Evolutionary conservation across 2,113 vertebrate species (phyloP), one percentile per base, ranked within the genome.

Genomic region (Rhinichthys klamathensis): DNA sequence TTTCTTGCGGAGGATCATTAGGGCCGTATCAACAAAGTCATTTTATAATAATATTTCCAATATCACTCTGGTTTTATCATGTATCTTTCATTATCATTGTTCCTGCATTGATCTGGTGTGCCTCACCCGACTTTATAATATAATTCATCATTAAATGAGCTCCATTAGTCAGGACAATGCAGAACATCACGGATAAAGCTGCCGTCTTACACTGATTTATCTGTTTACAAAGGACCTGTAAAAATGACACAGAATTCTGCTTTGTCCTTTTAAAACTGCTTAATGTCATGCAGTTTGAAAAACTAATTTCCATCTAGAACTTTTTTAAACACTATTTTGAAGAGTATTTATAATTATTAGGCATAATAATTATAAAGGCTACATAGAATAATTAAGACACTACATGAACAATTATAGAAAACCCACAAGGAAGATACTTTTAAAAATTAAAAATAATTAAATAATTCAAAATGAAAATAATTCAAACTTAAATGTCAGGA

Each of bases 31-130:
- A 74, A 25, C 35, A 65, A 61, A 54, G 23, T 84, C 18, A 46
- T 58, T 69, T 77, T 73, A 32, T 54, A 51, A 32, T 54, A 82
- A 69, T n/a, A 54, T 30, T 80, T 69, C 41, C 63, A 32, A n/a
- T 35, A 69, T 30, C 60, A 81, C 30, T 30, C 15, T 41, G 30
- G 21, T 61, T 79, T 13, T 38, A 79, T 79, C 12, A n/a, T 38
- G 76, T 38, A 25, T 6, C 41, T 61, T 79, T 38, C 21, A 79
- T 76, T 76, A 54, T 54, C n/a, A 30, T 54, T 54, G 49, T 76
- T 23, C 74, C 13, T 30, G 27, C 18, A 30, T 76, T 76, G 46
- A 76, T 75, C 46, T 27, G 23, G 25, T 27, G n/a, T 10, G 46
- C 44, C 13, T 6, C 30, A 30, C 74, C 49, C 16, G 70, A 73